Evolutionary conservation across 1,140 invertebrate genomes (phyloP).

Genomic region (Callitettix versicolor): DNA sequence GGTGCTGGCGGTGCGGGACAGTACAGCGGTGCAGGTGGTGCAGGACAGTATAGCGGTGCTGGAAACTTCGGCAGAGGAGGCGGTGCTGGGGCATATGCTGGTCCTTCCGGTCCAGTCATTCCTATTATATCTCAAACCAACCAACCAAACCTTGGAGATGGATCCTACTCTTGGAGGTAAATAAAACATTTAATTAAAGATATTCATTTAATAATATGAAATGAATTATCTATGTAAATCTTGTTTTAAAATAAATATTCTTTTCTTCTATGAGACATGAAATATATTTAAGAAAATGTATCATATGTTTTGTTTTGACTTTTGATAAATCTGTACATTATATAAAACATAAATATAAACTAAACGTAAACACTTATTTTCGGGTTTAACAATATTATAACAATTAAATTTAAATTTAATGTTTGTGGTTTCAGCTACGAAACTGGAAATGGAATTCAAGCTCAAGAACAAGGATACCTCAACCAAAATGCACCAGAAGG

Average conservation of each 20-base stretch:
- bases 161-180: slow-evolving; percentile 24
- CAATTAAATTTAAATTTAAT: no score
- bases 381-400: no score
- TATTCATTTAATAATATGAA: no score
- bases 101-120: slow-evolving; percentile 16
- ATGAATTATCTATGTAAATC: no score
- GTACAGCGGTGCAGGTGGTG: neutral
- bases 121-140: slow-evolving; percentile 20
- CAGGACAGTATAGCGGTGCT: neutral
- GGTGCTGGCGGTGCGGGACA: slow-evolving; percentile 6
- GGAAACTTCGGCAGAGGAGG: neutral
- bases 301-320: no score
- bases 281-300: no score
- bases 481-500: slow-evolving; percentile 43
- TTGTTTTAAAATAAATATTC: no score
- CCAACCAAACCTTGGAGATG: slow-evolving; percentile 18
- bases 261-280: no score
- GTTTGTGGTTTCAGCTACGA: slow-evolving; percentile 47
- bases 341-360: no score
- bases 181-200: no score
- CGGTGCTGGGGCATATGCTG: neutral
- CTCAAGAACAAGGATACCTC: slow-evolving; percentile 52
- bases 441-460: slow-evolving; percentile 54
- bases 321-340: no score
- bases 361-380: no score